phyloP scores from a whole-genome alignment of 2,797 vertebrate genomes.

The Betta splendens region DNA sequence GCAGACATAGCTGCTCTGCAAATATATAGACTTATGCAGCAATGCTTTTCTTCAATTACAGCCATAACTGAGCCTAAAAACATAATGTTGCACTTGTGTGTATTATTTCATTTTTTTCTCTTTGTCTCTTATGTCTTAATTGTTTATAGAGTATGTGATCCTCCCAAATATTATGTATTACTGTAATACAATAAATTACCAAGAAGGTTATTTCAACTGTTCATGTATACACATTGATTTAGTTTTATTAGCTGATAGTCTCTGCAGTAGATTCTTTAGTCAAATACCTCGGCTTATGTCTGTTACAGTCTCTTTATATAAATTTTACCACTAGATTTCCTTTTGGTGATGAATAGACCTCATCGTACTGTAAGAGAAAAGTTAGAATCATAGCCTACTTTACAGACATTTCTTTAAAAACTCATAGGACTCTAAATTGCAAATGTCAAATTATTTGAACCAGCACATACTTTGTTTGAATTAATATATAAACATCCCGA shows the following conservation, averaged over 20 bases:
- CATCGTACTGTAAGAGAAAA: slow-evolving; percentile 20
- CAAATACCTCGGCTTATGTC: slow-evolving; percentile 40
- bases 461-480: background rate
- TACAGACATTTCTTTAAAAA: background rate
- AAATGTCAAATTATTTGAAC: background rate
- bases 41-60: slow-evolving; percentile 24
- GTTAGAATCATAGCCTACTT: slow-evolving; percentile 1
- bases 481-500: background rate
- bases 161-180: slow-evolving; percentile 50
- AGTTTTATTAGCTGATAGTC: slow-evolving; percentile 35
- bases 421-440: too few species aligned
- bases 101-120: slow-evolving; percentile 7
- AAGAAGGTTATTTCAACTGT: slow-evolving; percentile 62
- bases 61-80: slow-evolving; percentile 71
- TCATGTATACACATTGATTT: slow-evolving; percentile 43
- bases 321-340: slow-evolving; percentile 43
- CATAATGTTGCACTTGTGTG: slow-evolving; percentile 45
- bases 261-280: slow-evolving; percentile 41
- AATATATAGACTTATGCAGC: slow-evolving; percentile 42
- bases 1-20: slow-evolving; percentile 34
- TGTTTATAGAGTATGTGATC: slow-evolving; percentile 40
- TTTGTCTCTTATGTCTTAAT: slow-evolving; percentile 25
- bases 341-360: slow-evolving; percentile 34
- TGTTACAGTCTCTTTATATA: slow-evolving; percentile 40
- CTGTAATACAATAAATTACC: slow-evolving; percentile 53